Evolutionary conservation across 2,113 vertebrate genomes (phyloP), one percentile per base, ranked within the genome.

Genomic region (Gallinago jamesoni): DNA sequence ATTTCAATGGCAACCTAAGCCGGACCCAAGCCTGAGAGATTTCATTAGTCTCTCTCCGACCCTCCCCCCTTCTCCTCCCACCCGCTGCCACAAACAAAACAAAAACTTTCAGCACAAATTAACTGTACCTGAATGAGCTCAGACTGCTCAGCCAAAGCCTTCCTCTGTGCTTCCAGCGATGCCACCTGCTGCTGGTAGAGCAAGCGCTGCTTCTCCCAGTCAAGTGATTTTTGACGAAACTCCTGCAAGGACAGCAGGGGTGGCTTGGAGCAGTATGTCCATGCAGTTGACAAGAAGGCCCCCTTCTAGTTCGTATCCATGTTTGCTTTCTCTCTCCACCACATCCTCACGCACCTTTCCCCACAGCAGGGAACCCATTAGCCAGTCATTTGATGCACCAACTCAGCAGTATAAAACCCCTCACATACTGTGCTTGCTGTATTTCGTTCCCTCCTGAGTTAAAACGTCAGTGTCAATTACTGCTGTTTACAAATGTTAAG

Each of bases 201-300:
- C 86, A 98, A 66, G n/a, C 97, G 97, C 96, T 99, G 99, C 96
- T 99, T 98, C 97, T 99, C 99, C 99, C 99, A 99, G 79, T 99
- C 98, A 37, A 97, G 92, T 21, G 98, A 99, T 81, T 95, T 98
- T 69, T 98, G 98, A 28, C 97, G 98, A 63, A 98, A 98, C 67
- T 99, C 99, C 99, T 99, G 97, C 79, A 93, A 88, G 97, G 82
- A 83, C 92, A 98, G 96, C 96, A 78, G 93, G 84, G 72, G 48
- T 78, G 95, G 84, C 66, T 94, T 37, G 59, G 69, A 86, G 80
- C 87, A 39, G 22, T 11, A 57, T 7, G 6, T 33, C 59, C 70
- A 24, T 2, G 4, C 59, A 43, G 69, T 52, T 64, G 67, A 66
- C 45, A 76, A 68, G 48, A 31, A 37, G 57, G 50, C 41, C 73